Base-by-base conservation (phyloP, 2,888 invertebrate genomes). In the Drosophila lutescens region DNA sequence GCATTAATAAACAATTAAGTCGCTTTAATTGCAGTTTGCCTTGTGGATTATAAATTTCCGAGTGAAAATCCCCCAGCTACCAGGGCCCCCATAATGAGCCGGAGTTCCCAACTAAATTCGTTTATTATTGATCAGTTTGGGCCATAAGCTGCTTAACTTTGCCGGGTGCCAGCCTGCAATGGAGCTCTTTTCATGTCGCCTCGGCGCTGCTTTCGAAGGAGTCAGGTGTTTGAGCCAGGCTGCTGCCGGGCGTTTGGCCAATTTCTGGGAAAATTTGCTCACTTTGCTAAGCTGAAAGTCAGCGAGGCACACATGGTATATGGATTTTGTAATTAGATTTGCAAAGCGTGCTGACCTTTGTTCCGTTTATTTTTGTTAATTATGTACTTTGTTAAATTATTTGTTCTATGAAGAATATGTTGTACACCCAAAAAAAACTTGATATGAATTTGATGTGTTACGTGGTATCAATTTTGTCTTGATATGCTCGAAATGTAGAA, bases 1-100 rank as follows among this genome's bases (percentile, higher is more conserved):
- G 84, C 83, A 85, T 87, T 86, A 80, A 86, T 87, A 85, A 85
- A 78, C 86, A 82, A 83, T 83, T 87, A 87, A 85, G 62, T 65
- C 61, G 62, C 67, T 78, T 87, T 83, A 87, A 87, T 87, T 85
- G 83, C 76, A 74, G 58, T 49, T 71, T 44, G 51, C 66, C 44
- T 44, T 32, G 38, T 32, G 55, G 66, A 66, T 66, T 66, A 66
- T 66, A 66, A 46, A 66, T 66, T 66, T 38, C 38, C 65, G 34
- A 63, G 36, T 53, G 65, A 30, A 53, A 63, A 65, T 53, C 38
- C 44, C 62, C 20, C 20, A n/a, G 15, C 50, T 34, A 12, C 30
- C 63, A 2, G 7, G 9, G 51, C 53, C 56, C 12, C 30, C 41
- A 40, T 66, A 66, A 66, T 66, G 65, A 40, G 67, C 30, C 44